Evolutionary conservation across 2,797 vertebrate genomes (phyloP).

Genomic region (Octomys mimax): DNA sequence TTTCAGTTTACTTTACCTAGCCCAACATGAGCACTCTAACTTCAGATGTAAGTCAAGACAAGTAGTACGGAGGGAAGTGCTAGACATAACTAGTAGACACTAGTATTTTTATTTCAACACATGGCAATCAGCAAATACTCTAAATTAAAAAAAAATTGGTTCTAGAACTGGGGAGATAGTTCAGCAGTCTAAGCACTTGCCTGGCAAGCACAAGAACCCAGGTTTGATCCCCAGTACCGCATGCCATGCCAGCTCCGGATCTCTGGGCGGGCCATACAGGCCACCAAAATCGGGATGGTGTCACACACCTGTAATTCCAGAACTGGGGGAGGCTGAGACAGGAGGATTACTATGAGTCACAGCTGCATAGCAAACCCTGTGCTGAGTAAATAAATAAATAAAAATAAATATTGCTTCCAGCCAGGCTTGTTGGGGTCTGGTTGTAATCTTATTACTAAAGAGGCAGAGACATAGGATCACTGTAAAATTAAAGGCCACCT

Average conservation of each 20-base stretch:
- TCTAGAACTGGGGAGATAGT: no score
- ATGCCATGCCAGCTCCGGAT: no score
- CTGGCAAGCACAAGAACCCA: no score
- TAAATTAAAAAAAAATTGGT: neutral
- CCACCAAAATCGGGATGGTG: no score
- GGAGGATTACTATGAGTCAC: no score
- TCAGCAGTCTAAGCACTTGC: no score
- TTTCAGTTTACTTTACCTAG: neutral
- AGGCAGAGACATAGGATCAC: neutral
- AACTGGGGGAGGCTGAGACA: no score
- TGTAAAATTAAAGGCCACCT: neutral
- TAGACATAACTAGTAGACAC: neutral
- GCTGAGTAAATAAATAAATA: no score
- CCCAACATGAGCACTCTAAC: neutral
- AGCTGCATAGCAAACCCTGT: no score
- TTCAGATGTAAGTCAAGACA: neutral
- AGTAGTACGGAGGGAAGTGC: neutral
- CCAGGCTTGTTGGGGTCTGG: neutral
- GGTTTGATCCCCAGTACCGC: no score
- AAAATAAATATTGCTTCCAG: neutral
- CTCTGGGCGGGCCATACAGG: no score
- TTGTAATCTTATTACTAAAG: neutral
- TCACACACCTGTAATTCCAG: no score
- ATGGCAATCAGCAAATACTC: slow-evolving; percentile 47
- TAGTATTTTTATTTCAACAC: neutral